Base-by-base conservation (phyloP, 2,797 vertebrate genomes). In the Karalla daura region DNA sequence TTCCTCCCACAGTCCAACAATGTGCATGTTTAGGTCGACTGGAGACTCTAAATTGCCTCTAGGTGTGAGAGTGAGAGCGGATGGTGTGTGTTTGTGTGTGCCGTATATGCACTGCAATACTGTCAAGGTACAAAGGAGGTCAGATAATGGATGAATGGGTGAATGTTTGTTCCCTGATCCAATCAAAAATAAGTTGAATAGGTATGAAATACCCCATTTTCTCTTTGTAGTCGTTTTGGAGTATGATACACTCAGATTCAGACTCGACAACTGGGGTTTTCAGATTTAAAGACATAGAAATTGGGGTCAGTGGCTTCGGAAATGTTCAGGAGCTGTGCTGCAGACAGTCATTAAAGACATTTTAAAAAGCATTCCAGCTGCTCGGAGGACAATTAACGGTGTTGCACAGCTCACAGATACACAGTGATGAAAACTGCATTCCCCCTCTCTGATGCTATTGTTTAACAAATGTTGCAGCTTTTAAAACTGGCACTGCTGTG, bases 401-500 rank as follows among this genome's bases (percentile, higher is more conserved):
- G 67, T 69, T 83, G 33, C 45, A 66, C 55, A 8, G 20, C 47
- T 70, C 74, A 52, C 74, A 76, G 44, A 83, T 73, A 63, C 62
- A 72, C 54, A 63, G 37, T 44, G 59, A 81, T 76, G 41, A 66
- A 66, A 78, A 65, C 60, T 52, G 54, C 49, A 36, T 75, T 70
- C 70, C 50, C n/a, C 35, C 47, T 45, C 18, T 77, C 56, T 78
- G 69, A 77, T 70, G 66, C 28, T 82, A 67, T 82, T 81, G 62
- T 85, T 68, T 59, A 71, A 77, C 72, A 78, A 83, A 78, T 74
- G 68, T 27, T 0, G 24, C 41, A 46, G 72, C 65, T 74, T 63
- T 80, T 78, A 77, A 81, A 82, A 61, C 56, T 59, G 72, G 39
- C 70, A 71, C 46, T 55, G 66, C 52, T 65, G 79, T 62, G 79